These are phyloP conservation scores for Eristalis arbustorum DNA, from an alignment of 2,888 invertebrate species.

Conservation along the genomic window DNA sequence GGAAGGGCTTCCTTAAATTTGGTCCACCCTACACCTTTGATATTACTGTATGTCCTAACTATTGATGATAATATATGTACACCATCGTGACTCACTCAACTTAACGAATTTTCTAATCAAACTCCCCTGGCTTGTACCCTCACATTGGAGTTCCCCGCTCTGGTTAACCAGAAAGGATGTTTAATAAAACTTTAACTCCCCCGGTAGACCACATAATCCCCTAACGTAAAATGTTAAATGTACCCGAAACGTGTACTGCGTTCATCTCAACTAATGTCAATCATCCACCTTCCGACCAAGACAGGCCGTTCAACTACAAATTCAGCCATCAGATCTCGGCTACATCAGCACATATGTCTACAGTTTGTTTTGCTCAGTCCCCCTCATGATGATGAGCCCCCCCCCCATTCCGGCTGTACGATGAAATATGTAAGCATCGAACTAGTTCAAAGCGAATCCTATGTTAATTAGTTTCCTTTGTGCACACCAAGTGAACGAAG, in stretches of 20 bases:
- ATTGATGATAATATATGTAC: too few relatives aligned
- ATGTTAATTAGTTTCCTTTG: conserved; percentile 26
- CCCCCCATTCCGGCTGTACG: background rate
- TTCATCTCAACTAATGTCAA: background rate
- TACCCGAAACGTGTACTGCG: background rate
- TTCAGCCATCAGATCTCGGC: background rate
- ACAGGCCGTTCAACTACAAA: background rate
- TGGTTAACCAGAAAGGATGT: background rate
- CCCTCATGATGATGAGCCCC: background rate
- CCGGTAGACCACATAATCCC: background rate
- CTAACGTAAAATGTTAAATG: background rate
- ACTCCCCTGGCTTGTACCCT: background rate
- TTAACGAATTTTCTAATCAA: background rate
- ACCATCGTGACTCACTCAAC: background rate
- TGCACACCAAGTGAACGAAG: background rate
- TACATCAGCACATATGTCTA: background rate
- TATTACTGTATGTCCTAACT: too few relatives aligned
- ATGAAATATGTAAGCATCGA: background rate
- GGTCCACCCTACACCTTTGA: too few relatives aligned
- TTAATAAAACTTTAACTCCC: background rate
- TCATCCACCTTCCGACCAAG: background rate
- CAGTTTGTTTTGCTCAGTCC: background rate
- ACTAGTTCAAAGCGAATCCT: background rate
- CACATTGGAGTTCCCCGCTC: background rate
- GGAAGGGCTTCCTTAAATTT: too few relatives aligned